Base-by-base conservation (phyloP, 2,888 invertebrate genomes). In the Brachycybe producta region DNA sequence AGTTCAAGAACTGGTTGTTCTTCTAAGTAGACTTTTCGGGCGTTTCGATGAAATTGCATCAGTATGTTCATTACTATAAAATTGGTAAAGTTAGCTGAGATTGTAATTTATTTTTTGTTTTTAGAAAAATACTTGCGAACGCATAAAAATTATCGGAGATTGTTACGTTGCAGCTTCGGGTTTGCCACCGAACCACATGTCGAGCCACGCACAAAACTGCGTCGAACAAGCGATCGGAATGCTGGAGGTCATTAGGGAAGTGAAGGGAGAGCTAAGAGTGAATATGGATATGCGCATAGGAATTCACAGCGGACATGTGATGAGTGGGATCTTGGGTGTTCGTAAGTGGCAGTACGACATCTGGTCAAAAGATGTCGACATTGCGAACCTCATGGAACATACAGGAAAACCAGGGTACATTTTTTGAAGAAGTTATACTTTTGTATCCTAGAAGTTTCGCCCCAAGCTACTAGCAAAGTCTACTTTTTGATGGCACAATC, bases 341-440 rank as follows among this genome's bases (percentile, higher is more conserved):
- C 79, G 83, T 57, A 95, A 95, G 68, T 92, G 92, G 87, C 94
- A 95, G 65, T 95, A 82, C 63, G 95, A 95, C 64, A 83, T 95
- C 55, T 95, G 94, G 74, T 71, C 71, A 30, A 83, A 83, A 64
- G 94, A 95, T 67, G 94, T 88, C 21, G 84, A 86, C 26, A 84
- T 92, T 59, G 94, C 95, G 1, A 94, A 90, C 69, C 82, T 83
- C 64, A 85, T 97, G 84, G 95, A 95, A 66, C 82, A 87, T 35
- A 82, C 85, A 1, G 95, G 95, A 4, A 73, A 78, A 60, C 80
- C 92, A 0, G 94, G 91, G 80, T 85, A 70, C 36, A 21, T n/a
- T n/a, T n/a, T n/a, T n/a, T n/a, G n/a, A n/a, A n/a, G n/a, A n/a
- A n/a, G n/a, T 23, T n/a, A n/a, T n/a, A n/a, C n/a, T n/a, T n/a